phyloP scores from a whole-genome alignment of 2,797 vertebrate genomes.

The Eulemur mongoz region DNA sequence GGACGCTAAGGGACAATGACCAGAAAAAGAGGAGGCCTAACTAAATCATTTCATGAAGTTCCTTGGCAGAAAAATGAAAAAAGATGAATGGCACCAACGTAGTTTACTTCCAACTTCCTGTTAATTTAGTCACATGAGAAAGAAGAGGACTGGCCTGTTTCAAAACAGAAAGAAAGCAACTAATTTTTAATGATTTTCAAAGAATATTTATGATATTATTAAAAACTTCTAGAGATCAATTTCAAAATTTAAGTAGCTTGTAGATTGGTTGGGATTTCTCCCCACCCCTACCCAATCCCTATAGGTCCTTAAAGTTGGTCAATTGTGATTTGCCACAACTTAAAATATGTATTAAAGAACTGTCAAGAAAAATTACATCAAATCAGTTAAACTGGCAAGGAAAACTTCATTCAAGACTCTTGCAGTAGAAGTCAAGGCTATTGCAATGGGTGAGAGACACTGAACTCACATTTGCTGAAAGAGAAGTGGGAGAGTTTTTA shows the following conservation, averaged over 20 bases:
- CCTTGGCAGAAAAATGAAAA: not conserved
- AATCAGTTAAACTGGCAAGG: not conserved
- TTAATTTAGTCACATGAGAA: not conserved
- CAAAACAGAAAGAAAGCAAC: not conserved
- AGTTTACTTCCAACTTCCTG: not conserved
- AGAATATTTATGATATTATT: not conserved
- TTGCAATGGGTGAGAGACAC: not conserved
- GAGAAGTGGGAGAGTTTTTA: not conserved
- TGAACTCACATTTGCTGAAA: not conserved
- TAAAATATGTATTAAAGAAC: not conserved
- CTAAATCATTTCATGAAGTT: not conserved
- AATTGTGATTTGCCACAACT: not conserved
- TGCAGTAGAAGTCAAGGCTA: not conserved
- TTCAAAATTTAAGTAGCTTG: conserved; percentile 30
- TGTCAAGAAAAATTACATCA: not conserved
- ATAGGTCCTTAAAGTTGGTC: not conserved
- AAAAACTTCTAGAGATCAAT: not conserved
- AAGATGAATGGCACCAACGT: not conserved
- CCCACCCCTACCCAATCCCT: not conserved
- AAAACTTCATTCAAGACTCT: not conserved
- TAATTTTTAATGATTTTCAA: not conserved
- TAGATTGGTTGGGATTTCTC: not conserved
- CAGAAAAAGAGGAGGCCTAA: not conserved
- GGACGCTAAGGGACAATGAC: not conserved
- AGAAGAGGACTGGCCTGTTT: not conserved